Base-by-base conservation (phyloP, 2,888 invertebrate species). In the Odontocolon sp. region DNA sequence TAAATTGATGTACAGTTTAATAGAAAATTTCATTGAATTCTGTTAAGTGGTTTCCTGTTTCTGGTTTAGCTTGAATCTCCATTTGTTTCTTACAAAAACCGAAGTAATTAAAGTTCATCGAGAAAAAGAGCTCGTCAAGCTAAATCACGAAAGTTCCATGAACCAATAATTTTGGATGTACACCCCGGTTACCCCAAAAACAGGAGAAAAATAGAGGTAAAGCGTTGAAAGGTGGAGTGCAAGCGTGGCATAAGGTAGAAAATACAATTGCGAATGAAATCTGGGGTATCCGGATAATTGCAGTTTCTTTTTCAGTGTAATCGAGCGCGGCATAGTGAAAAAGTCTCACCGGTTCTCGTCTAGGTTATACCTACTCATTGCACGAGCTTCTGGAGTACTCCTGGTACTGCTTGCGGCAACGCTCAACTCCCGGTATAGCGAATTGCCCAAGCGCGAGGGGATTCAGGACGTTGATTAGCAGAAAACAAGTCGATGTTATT, bases 401-500 rank as follows among this genome's bases (percentile, higher is more conserved):
- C 16, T 16, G 36, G 11, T 50, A 36, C 63, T 64, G 36, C 47
- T 23, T n/a, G n/a, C n/a, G n/a, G n/a, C n/a, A n/a, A n/a, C n/a
- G n/a, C n/a, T n/a, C n/a, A n/a, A n/a, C n/a, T n/a, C n/a, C n/a
- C n/a, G n/a, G n/a, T n/a, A n/a, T n/a, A n/a, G n/a, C 21, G 21
- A 47, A 31, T 11, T 23, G 45, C 56, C 21, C 14, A 38, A 61
- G 50, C 61, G 64, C 14, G 4, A 63, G 33, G n/a, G 38, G 40
- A 11, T 61, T 70, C 52, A 33, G 28, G 38, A 50, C 36, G 77
- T 79, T 80, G 78, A 82, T 82, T 80, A 80, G 71, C 69, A 78
- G 77, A 81, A 81, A 80, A 82, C 81, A 81, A 83, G 80, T 81
- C 75, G 56, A 78, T 69, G 79, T 78, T 81, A 77, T 81, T 82